A percentile compares a stretch with the other conserved stretches of the same genome.
phyloP scores from a whole-genome alignment of 2,797 vertebrate species.

The Muscicapa striata region DNA sequence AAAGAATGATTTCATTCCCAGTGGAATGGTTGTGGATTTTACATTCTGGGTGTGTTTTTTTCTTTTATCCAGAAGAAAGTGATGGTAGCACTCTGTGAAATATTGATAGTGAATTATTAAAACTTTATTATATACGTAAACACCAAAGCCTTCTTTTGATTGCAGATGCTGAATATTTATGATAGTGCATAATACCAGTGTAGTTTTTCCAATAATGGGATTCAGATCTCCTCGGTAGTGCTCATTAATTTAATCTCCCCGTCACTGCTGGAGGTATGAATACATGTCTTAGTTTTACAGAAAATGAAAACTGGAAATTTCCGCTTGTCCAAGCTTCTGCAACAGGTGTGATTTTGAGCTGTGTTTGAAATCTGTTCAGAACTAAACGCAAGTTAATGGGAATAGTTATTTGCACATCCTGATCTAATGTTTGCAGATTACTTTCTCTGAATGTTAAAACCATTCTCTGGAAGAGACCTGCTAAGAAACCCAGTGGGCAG shows the following conservation, averaged over 20 bases:
- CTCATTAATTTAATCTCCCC: conserved; percentile 27
- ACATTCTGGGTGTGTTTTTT: not conserved
- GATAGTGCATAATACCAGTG: not conserved
- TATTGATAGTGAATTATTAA: conserved; percentile 52
- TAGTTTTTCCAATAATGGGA: conserved; percentile 37
- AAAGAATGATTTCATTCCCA: not conserved
- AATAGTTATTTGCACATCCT: not conserved
- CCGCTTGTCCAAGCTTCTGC: not conserved
- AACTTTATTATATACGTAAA: conserved; percentile 38
- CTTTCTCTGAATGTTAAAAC: not conserved
- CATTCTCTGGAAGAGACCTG: not conserved
- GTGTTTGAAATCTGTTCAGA: not conserved
- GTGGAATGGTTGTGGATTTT: not conserved
- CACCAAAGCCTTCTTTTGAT: conserved; percentile 39
- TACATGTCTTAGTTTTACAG: not conserved
- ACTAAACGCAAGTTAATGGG: not conserved
- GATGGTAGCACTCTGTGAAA: not conserved
- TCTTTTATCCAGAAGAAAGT: not conserved
- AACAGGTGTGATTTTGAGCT: not conserved
- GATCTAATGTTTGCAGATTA: not conserved
- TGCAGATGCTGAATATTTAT: conserved; percentile 55
- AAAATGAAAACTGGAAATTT: not conserved
- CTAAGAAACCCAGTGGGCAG: not conserved
- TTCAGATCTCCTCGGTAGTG: not conserved
- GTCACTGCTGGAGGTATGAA: conserved; percentile 17